Base-by-base conservation (phyloP, 2,113 vertebrate species). In the Bungarus multicinctus region DNA sequence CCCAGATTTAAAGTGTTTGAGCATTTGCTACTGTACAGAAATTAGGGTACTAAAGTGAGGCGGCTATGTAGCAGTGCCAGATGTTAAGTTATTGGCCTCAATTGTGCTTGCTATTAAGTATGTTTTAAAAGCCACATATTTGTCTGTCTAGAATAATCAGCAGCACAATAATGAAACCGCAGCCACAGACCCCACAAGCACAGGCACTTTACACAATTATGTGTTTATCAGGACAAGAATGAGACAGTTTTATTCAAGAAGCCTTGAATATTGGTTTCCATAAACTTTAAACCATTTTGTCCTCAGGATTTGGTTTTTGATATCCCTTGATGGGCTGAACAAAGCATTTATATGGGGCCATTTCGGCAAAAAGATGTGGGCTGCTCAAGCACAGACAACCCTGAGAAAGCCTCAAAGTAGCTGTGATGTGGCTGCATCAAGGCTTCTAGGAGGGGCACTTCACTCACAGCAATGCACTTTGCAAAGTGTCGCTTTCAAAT, bases 51-150 rank as follows among this genome's bases (percentile, higher is more conserved):
- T 91, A 91, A 93, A 93, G 47, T 25, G 18, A 93, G 54, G 90
- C 87, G 43, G 87, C 87, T 43, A 54, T 69, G 50, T 50, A 87
- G 60, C 69, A 47, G 20, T 54, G 85, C 89, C 93, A 93, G 93
- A 93, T 89, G 93, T 91, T 89, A 89, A 58, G n/a, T 93, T 89
- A 91, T 52, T 45, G 90, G 45, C 87, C 90, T 93, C 87, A 64
- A 60, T 93, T 91, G 87, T 25, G 18, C 53, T 88, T 89, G 87
- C 87, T 64, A 52, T 88, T 89, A 39, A 64, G 57, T 60, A 64
- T 64, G 54, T 91, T 93, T 87, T 85, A 89, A 89, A 86, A 57
- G 34, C 87, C 43, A 50, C 53, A 45, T 89, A n/a, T 9, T 3
- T 60, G 11, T 89, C 60, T 43, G 9, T 22, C 69, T 89, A 5